Evolutionary conservation across 2,113 vertebrate genomes (phyloP), one percentile per base, ranked within the genome.

Genomic region (Formicarius rufipectus): DNA sequence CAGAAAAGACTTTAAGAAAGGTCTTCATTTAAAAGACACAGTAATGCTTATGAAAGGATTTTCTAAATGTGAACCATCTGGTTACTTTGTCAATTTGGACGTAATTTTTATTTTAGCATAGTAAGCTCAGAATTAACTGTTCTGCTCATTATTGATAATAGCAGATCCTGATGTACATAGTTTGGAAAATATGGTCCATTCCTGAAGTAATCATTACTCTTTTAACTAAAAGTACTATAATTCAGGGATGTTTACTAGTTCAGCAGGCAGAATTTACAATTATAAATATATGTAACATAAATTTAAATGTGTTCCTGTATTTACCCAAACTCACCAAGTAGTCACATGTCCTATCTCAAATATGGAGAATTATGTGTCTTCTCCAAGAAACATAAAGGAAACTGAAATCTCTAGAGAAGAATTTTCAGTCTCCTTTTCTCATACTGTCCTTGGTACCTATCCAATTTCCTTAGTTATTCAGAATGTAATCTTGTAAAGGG

Each of bases 41-140:
- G 19, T 81, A 92, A 89, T 71, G 19, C 22, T 84, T 95, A 71
- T 75, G 56, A 60, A 91, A 87, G 72, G 40, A 67, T 62, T 91
- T 94, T 84, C 53, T 87, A 84, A 90, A 95, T 84, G 21, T 37
- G 81, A 95, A 87, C 81, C 81, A 91, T 89, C 89, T 97, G 81
- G 56, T 82, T 87, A 87, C 68, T 60, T 53, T 56, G 66, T 87
- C 13, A 82, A 66, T 91, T 87, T 56, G 40, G 17, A 94, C 14
- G 30, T 75, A 23, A 44, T 66, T 89, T 93, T 89, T 91, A 44
- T 90, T 95, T 95, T 60, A 87, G 14, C 16, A 28, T 25, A 62
- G 12, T 76, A 93, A 95, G 5, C 52, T 64, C 44, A 82, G 62
- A 92, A 96, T 89, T 84, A 94, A 73, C 60, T 89, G n/a, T 64